Conservation (phyloP, 2,113 vertebrate genomes). For the zebrafish (Danio rerio) region DNA sequence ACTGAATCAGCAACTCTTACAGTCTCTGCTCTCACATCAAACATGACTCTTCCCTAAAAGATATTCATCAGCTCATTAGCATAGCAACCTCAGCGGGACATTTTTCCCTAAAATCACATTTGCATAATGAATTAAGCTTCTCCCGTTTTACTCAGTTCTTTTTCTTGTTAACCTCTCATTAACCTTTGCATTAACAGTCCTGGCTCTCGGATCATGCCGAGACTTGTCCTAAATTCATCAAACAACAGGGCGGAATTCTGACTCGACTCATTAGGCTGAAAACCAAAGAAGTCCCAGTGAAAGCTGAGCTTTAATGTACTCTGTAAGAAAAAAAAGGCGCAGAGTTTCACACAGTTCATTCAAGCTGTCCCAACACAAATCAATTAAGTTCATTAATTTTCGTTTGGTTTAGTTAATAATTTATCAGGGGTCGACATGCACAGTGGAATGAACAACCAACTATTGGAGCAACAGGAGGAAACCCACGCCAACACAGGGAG, state of each 20-base stretch:
- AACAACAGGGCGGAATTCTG: conserved; percentile 51
- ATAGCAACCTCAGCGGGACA: conserved; percentile 47
- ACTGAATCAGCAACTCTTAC: neutral
- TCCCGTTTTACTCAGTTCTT: conserved; percentile 66
- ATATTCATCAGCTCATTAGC: conserved; percentile 65
- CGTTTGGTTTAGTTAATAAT: too few species aligned
- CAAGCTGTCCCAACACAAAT: too few species aligned
- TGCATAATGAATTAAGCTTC: conserved; percentile 70
- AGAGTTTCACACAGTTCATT: too few species aligned
- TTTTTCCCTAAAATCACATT: conserved; percentile 63
- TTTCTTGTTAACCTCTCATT: conserved; percentile 78
- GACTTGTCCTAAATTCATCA: conserved; percentile 70
- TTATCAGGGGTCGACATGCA: too few species aligned
- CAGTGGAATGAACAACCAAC: too few species aligned
- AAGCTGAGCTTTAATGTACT: neutral
- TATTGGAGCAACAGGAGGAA: too few species aligned
- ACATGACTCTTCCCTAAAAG: conserved; percentile 30
- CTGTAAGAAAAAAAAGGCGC: too few species aligned
- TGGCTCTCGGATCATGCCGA: conserved; percentile 63
- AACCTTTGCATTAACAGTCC: conserved; percentile 76
- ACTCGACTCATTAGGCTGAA: conserved; percentile 26
- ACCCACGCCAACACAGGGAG: too few species aligned
- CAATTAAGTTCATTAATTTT: too few species aligned
- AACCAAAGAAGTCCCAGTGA: neutral
- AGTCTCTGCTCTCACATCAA: neutral